Conservation (phyloP, 2,113 vertebrate species). For the Spea bombifrons region DNA sequence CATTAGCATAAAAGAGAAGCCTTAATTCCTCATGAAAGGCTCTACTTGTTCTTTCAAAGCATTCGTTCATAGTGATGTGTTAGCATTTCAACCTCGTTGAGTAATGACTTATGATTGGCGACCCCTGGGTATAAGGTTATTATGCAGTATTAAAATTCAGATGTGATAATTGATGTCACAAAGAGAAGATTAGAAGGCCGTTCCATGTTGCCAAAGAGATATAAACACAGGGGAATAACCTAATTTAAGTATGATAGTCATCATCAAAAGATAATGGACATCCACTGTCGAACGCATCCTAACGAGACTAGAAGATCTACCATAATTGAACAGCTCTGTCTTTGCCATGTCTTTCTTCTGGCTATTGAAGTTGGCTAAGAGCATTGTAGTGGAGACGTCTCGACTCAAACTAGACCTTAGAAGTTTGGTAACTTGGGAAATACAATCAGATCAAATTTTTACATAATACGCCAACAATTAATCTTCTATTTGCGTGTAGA, state of each 20-base stretch:
- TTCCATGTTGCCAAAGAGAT: conserved; percentile 29
- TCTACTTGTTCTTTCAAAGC: not conserved
- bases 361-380: too few species aligned
- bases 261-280: conserved; percentile 23
- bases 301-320: conserved; percentile 10
- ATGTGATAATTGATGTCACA: conserved; percentile 41
- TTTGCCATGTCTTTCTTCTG: too few species aligned
- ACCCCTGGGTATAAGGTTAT: conserved; percentile 24
- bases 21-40: not conserved
- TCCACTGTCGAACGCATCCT: not conserved
- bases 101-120: conserved; percentile 33
- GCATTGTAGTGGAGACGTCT: too few species aligned
- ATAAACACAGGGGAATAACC: not conserved
- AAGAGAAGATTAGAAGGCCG: conserved; percentile 28
- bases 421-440: too few species aligned
- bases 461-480: too few species aligned
- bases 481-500: too few species aligned
- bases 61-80: conserved; percentile 13
- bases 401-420: too few species aligned
- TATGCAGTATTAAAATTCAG: conserved; percentile 42
- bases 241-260: conserved; percentile 21
- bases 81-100: not conserved
- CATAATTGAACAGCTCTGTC: not conserved
- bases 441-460: too few species aligned
- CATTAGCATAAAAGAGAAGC: not conserved